Percentiles rank a stretch among this genome's conserved stretches.
These are phyloP conservation scores for Scylla paramamosain DNA, from an alignment of 1,140 invertebrate genomes.

Conservation along the genomic window DNA sequence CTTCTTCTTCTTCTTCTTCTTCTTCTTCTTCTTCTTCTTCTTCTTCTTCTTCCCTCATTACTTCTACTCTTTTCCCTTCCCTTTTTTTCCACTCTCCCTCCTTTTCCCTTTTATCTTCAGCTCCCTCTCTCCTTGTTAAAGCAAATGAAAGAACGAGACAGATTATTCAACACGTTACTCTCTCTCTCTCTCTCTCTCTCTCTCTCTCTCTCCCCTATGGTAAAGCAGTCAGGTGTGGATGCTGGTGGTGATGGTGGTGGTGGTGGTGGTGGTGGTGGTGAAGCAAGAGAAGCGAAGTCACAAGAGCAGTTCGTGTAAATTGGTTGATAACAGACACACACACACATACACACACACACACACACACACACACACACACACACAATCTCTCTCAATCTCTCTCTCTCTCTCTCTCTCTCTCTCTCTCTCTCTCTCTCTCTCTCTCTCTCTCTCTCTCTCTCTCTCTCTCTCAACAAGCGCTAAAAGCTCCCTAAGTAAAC, in stretches of 20 bases:
- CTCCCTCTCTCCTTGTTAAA: not conserved
- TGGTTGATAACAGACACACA: not conserved
- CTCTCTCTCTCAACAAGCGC: not conserved
- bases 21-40: not conserved
- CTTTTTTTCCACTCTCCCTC: not conserved
- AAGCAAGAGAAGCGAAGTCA: not conserved
- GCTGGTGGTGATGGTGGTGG: no score
- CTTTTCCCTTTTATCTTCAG: not conserved
- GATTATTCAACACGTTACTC: not conserved
- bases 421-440: not conserved
- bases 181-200: not conserved
- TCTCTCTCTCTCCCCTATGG: not conserved
- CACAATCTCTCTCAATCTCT: not conserved
- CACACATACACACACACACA: not conserved
- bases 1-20: not conserved
- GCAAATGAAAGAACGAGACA: no score
- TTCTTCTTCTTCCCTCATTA: not conserved
- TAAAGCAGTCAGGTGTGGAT: not conserved
- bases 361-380: no score
- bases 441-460: not conserved
- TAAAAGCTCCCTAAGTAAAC: no score
- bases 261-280: no score
- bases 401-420: not conserved
- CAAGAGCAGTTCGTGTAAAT: not conserved
- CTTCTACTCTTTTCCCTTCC: no score